phyloP scores from a whole-genome alignment of 2,797 vertebrate genomes.

The Spea hammondii region DNA sequence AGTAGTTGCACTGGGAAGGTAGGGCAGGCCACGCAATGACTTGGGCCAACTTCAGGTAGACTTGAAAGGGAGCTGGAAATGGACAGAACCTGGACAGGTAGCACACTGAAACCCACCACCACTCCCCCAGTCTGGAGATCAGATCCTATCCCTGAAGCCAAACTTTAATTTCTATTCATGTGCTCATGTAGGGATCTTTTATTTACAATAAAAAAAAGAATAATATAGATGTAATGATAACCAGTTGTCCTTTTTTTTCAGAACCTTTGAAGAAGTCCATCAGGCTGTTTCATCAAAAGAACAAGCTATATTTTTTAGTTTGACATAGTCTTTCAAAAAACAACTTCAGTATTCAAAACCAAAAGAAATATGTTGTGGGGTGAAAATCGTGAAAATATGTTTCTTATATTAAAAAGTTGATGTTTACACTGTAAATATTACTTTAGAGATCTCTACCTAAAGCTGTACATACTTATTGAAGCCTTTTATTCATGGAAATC shows the following conservation, averaged over 20 bases:
- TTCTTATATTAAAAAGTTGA: constrained; percentile 78
- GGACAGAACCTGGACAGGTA: too few species aligned
- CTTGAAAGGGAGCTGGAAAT: too few species aligned
- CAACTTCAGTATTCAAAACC: constrained; percentile 75
- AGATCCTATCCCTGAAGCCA: too few species aligned
- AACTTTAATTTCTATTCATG: too few species aligned
- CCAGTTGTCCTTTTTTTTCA: constrained; percentile 61
- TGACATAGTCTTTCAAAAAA: constrained; percentile 72
- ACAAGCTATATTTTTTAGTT: constrained; percentile 77
- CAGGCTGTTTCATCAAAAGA: constrained; percentile 57
- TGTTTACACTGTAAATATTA: constrained; percentile 89
- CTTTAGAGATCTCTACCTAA: constrained; percentile 69
- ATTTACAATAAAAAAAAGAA: not conserved
- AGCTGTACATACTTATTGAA: constrained; percentile 70
- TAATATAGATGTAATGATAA: not conserved
- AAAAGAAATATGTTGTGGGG: constrained; percentile 74
- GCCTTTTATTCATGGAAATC: constrained; percentile 62
- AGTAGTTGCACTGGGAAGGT: too few species aligned
- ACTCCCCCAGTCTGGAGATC: too few species aligned
- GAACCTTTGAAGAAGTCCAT: constrained; percentile 78
- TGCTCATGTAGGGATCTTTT: too few species aligned
- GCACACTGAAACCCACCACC: too few species aligned
- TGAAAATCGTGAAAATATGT: constrained; percentile 76
- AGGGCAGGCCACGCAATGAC: too few species aligned
- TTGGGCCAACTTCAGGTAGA: too few species aligned